Percentiles rank a stretch among this genome's conserved stretches.
phyloP scores from a whole-genome alignment of 2,888 invertebrate genomes.

The Lepidonotus clava region DNA sequence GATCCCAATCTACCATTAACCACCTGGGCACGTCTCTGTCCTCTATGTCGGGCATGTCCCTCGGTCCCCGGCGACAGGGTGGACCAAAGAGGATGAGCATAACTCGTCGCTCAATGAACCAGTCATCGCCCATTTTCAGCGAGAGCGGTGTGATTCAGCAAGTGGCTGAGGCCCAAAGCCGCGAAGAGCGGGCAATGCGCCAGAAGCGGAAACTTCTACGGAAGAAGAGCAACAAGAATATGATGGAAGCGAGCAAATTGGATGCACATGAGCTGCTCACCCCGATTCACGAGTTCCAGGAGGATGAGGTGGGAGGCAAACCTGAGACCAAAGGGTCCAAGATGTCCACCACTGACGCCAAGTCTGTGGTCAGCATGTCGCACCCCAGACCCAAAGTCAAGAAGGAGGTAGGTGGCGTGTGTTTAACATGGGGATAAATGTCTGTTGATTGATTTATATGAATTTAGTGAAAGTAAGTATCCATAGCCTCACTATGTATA shows the following conservation, averaged over 20 bases:
- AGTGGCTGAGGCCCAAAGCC: conserved; percentile 65
- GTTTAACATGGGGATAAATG: too few species aligned
- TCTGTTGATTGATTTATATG: too few species aligned
- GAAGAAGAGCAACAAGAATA: conserved; percentile 49
- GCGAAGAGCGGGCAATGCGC: neutral
- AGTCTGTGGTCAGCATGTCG: conserved; percentile 5
- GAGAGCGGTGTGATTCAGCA: conserved; percentile 59
- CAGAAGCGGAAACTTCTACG: neutral
- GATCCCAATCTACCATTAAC: conserved; percentile 70
- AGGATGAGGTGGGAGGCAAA: neutral
- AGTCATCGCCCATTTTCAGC: conserved; percentile 3
- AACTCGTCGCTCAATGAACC: neutral
- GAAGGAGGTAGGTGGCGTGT: conserved; percentile 19
- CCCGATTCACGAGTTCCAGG: conserved; percentile 69
- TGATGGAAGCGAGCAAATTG: conserved; percentile 65
- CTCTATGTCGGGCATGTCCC: conserved; percentile 12
- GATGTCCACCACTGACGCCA: conserved; percentile 22
- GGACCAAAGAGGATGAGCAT: neutral
- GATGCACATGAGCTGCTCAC: conserved; percentile 70
- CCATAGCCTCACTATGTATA: too few species aligned
- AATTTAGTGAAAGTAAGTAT: too few species aligned
- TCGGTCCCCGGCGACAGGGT: neutral
- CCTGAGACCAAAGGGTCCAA: conserved; percentile 12
- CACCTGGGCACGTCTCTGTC: conserved; percentile 52
- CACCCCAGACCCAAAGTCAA: neutral